Evolutionary conservation across 2,113 vertebrate species (phyloP).

Genomic region (Psittacara wagleri): DNA sequence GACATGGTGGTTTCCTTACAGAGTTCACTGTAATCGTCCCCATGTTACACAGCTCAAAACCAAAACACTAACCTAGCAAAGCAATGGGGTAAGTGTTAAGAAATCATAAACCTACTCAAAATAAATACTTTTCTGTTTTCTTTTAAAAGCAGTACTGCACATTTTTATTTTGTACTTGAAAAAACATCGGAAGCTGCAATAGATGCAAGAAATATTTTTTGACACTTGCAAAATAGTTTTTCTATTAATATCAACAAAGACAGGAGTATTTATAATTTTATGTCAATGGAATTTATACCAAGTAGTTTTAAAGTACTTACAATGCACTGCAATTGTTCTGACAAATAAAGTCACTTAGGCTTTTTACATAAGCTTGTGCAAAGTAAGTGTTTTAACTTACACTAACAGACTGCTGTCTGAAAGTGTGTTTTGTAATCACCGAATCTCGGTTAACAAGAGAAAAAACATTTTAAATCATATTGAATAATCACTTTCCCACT

Average conservation of each 20-base stretch:
- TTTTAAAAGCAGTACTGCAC: neutral
- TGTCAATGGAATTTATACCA: neutral
- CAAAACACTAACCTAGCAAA: neutral
- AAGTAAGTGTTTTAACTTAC: slow-evolving; percentile 18
- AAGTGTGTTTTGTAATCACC: neutral
- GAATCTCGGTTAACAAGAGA: neutral
- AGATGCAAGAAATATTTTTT: neutral
- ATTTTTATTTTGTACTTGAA: neutral
- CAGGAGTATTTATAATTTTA: neutral
- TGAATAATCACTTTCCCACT: neutral
- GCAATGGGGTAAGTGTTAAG: neutral
- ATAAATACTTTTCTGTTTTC: neutral
- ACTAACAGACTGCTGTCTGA: neutral
- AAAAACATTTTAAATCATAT: neutral
- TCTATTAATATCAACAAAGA: neutral
- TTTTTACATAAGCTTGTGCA: neutral
- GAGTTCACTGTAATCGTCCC: neutral
- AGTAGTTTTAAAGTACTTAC: slow-evolving; percentile 11
- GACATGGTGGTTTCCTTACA: neutral
- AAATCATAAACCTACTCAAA: neutral
- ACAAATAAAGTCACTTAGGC: neutral
- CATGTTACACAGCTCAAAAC: neutral
- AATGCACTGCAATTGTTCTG: slow-evolving; percentile 37
- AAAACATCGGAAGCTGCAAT: neutral
- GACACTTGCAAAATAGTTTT: slow-evolving; percentile 29